These are phyloP conservation scores for Pediacus dermestoides DNA, from an alignment of 2,888 invertebrate species.

Conservation along the genomic window DNA sequence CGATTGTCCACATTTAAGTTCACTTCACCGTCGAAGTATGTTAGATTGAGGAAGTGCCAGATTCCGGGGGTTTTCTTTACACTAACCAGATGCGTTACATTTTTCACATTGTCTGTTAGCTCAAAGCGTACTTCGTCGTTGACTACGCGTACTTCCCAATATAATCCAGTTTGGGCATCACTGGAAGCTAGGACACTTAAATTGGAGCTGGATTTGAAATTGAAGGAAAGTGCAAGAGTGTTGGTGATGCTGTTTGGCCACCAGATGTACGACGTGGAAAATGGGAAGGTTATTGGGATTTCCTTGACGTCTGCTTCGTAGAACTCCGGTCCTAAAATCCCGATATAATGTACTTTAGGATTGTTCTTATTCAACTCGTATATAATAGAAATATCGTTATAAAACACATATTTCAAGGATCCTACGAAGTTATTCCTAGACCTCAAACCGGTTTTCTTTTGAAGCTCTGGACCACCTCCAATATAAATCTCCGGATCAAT, in stretches of 20 bases:
- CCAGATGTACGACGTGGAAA: conserved; percentile 86
- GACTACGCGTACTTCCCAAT: conserved; percentile 85
- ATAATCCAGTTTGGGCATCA: conserved; percentile 72
- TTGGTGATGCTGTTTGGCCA: conserved; percentile 77
- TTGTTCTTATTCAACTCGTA: conserved; percentile 82
- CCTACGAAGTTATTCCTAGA: conserved; percentile 63
- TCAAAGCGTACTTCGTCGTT: conserved; percentile 85
- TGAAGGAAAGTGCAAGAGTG: conserved; percentile 74
- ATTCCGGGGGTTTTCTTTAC: conserved; percentile 76
- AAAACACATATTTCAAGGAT: conserved; percentile 86
- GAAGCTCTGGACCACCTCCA: conserved; percentile 69
- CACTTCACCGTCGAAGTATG: conserved; percentile 71
- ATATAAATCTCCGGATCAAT: conserved; percentile 94
- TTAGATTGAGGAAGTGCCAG: conserved; percentile 80
- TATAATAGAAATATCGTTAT: conserved; percentile 87
- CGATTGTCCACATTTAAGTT: conserved; percentile 73
- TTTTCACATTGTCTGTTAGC: conserved; percentile 70
- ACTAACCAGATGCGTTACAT: conserved; percentile 72
- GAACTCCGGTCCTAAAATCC: conserved; percentile 74
- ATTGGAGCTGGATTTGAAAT: conserved; percentile 77
- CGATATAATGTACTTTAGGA: conserved; percentile 63
- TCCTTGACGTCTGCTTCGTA: conserved; percentile 80
- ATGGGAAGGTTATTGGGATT: conserved; percentile 88
- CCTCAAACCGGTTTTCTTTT: conserved; percentile 71
- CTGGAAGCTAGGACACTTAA: conserved; percentile 84